Percentiles rank a stretch among this genome's conserved stretches.
These are phyloP conservation scores for Plebejus melissa DNA, from an alignment of 2,888 invertebrate species.

Conservation along the genomic window DNA sequence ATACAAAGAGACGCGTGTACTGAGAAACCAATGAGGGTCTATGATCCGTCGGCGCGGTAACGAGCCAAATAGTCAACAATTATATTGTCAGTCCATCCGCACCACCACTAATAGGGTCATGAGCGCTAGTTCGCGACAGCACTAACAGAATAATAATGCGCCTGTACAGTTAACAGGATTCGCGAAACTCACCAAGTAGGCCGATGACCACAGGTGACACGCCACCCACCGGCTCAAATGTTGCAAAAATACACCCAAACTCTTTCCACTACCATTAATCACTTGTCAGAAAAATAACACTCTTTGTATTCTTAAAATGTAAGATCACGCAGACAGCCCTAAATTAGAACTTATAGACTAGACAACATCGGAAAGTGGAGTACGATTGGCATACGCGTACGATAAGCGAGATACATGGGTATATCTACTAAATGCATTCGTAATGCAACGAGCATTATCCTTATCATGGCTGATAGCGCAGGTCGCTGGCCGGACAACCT, in stretches of 20 bases:
- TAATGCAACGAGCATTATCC: constrained; percentile 53
- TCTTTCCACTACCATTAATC: constrained; percentile 36
- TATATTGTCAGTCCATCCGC: constrained; percentile 30
- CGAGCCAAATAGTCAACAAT: constrained; percentile 11
- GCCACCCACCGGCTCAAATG: constrained; percentile 45
- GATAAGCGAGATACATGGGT: constrained; percentile 53
- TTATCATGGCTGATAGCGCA: constrained; percentile 62
- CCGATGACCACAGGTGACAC: constrained; percentile 70
- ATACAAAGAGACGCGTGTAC: neutral
- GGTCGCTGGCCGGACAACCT: constrained; percentile 54
- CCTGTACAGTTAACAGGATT: constrained; percentile 74
- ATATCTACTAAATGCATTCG: constrained; percentile 52
- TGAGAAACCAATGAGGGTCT: neutral
- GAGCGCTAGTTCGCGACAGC: constrained; percentile 63
- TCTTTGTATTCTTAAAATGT: neutral
- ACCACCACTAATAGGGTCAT: constrained; percentile 45
- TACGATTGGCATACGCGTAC: neutral
- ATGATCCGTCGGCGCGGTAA: neutral
- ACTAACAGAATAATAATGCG: constrained; percentile 74
- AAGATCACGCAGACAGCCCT: neutral
- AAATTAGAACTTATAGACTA: neutral
- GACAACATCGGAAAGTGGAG: neutral
- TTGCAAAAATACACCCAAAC: constrained; percentile 48
- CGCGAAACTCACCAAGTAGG: constrained; percentile 73
- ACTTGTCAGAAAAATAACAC: neutral